Evolutionary conservation across 2,113 vertebrate species (phyloP).

Genomic region (Nematolebias whitei): DNA sequence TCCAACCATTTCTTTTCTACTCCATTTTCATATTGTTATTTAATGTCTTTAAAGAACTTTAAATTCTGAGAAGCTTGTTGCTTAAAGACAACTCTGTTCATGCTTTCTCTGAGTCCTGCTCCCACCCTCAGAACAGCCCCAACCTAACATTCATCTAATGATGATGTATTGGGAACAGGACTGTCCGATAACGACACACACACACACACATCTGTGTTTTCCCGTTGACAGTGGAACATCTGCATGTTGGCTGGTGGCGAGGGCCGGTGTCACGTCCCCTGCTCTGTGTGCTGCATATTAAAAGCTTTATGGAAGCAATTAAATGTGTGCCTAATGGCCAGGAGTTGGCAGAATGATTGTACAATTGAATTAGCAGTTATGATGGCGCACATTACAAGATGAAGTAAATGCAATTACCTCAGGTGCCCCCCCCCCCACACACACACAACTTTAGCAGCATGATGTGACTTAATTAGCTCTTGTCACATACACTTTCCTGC

Average conservation of each 20-base stretch:
- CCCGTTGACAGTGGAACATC: slow-evolving; percentile 85
- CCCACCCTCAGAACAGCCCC: slow-evolving; percentile 74
- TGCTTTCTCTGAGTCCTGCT: slow-evolving; percentile 52
- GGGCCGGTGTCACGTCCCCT: slow-evolving; percentile 74
- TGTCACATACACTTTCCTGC: slow-evolving; percentile 87
- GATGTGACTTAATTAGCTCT: slow-evolving; percentile 95
- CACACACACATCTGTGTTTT: slow-evolving; percentile 79
- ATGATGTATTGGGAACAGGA: slow-evolving; percentile 89
- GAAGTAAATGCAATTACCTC: slow-evolving; percentile 97
- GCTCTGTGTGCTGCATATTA: slow-evolving; percentile 95
- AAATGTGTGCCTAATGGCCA: slow-evolving; percentile 96
- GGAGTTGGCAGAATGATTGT: slow-evolving; percentile 92
- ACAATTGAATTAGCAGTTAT: slow-evolving; percentile 98
- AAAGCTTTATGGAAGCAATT: slow-evolving; percentile 98
- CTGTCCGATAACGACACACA: slow-evolving; percentile 74
- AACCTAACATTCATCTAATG: slow-evolving; percentile 88
- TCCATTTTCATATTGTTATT: neutral
- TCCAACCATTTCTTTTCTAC: neutral
- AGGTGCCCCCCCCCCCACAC: slow-evolving; percentile 77
- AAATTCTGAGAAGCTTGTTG: neutral
- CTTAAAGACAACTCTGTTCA: slow-evolving; percentile 51
- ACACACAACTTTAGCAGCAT: slow-evolving; percentile 82
- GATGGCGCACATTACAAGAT: slow-evolving; percentile 92
- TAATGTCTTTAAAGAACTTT: neutral
- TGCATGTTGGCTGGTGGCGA: slow-evolving; percentile 83